phyloP scores from a whole-genome alignment of 2,888 invertebrate genomes.

The Panzeria rudis region DNA sequence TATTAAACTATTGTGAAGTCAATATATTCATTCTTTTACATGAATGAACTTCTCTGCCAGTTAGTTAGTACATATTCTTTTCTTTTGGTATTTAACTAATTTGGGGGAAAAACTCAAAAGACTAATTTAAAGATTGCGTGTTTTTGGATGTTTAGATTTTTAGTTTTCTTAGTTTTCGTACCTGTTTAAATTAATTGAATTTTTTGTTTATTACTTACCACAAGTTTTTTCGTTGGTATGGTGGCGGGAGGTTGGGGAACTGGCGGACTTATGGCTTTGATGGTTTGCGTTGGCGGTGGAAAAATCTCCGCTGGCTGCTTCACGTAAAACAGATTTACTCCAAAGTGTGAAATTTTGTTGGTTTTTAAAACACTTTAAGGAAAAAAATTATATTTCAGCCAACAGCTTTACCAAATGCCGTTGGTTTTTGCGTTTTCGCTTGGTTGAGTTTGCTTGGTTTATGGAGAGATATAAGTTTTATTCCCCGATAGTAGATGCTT shows the following conservation, averaged over 20 bases:
- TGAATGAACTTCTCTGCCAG: not conserved
- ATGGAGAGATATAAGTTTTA: conserved; percentile 36
- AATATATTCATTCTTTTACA: not conserved
- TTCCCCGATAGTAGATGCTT: too few species aligned
- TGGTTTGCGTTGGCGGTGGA: conserved; percentile 83
- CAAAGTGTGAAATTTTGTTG: conserved; percentile 84
- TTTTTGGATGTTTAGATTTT: not conserved
- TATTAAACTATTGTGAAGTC: not conserved
- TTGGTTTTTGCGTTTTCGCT: conserved; percentile 29
- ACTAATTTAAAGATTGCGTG: not conserved
- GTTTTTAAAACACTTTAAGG: conserved; percentile 81
- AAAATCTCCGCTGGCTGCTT: conserved; percentile 84
- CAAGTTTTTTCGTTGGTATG: conserved; percentile 83
- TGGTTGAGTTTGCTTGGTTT: conserved; percentile 9
- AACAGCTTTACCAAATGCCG: conserved; percentile 51
- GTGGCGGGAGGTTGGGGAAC: conserved; percentile 80
- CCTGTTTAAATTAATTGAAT: not conserved
- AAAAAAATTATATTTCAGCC: conserved; percentile 74
- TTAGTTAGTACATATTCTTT: not conserved
- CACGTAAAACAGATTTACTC: conserved; percentile 84
- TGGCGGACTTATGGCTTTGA: conserved; percentile 83
- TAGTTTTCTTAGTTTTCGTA: conserved; percentile 4
- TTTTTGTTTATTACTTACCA: conserved; percentile 80
- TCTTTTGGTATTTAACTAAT: not conserved
- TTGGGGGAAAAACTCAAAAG: not conserved